These are phyloP conservation scores for Drosophila kepulauana DNA, from an alignment of 1,140 invertebrate species.

Conservation along the genomic window DNA sequence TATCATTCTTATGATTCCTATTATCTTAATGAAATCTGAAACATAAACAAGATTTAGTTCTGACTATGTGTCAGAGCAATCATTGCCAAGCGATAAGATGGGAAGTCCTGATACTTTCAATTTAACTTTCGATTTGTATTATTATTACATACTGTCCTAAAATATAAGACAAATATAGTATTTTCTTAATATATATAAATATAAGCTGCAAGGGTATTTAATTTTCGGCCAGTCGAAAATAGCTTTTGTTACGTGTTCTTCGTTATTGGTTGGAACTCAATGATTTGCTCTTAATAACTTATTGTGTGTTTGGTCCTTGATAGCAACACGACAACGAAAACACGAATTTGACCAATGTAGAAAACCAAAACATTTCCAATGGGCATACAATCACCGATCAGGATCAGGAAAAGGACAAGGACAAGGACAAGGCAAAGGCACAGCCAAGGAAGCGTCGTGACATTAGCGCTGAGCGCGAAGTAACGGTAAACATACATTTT, in stretches of 20 bases:
- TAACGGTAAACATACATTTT: conserved; percentile 59
- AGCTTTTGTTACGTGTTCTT: neutral
- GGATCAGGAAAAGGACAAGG: conserved; percentile 40
- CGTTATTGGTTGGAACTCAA: neutral
- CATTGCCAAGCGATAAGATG: too few relatives aligned
- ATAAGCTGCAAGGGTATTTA: neutral
- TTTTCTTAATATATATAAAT: too few relatives aligned
- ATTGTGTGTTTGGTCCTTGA: neutral
- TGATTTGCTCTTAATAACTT: conserved; percentile 5
- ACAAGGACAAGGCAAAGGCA: conserved; percentile 23
- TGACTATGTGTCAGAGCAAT: too few relatives aligned
- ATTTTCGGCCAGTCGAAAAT: neutral
- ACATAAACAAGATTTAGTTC: too few relatives aligned
- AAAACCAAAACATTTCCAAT: conserved; percentile 82
- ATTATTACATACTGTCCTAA: too few relatives aligned
- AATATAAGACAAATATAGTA: too few relatives aligned
- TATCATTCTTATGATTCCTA: too few relatives aligned
- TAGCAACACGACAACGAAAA: conserved; percentile 80
- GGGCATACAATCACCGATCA: conserved; percentile 71
- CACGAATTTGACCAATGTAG: conserved; percentile 67
- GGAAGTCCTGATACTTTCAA: too few relatives aligned
- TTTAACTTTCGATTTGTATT: too few relatives aligned
- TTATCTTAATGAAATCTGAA: too few relatives aligned
- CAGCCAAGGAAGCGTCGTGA: conserved; percentile 76
- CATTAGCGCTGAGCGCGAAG: conserved; percentile 76